phyloP scores from a whole-genome alignment of 2,888 invertebrate species.

The Athalia rosae region DNA sequence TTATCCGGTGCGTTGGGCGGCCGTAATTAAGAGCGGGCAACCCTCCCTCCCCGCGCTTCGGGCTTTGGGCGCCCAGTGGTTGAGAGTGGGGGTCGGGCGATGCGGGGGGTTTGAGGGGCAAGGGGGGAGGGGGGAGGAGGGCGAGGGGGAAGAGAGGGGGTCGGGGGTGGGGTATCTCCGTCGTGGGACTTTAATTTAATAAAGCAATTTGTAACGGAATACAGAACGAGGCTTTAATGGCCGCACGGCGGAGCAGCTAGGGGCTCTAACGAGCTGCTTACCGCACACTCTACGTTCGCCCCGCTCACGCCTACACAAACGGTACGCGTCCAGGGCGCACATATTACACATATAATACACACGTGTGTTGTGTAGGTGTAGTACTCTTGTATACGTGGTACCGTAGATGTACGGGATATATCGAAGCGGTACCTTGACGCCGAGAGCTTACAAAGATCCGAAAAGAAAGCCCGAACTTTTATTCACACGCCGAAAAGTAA shows the following conservation, averaged over 20 bases:
- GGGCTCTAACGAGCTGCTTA: slow-evolving; percentile 74
- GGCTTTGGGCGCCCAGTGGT: slow-evolving; percentile 18
- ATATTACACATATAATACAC: not conserved
- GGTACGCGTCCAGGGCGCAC: not conserved
- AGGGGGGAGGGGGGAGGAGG: not conserved
- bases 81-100: too few relatives aligned
- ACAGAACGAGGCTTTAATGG: slow-evolving; percentile 74
- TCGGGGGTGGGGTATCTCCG: slow-evolving; percentile 46
- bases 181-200: slow-evolving; percentile 73
- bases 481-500: too few relatives aligned
- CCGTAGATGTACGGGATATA: too few relatives aligned
- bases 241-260: slow-evolving; percentile 67
- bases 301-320: slow-evolving; percentile 6
- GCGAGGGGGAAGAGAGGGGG: not conserved
- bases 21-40: slow-evolving; percentile 44
- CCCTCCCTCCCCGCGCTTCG: slow-evolving; percentile 20
- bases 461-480: too few relatives aligned
- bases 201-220: slow-evolving; percentile 74
- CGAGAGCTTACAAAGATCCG: too few relatives aligned
- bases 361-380: too few relatives aligned
- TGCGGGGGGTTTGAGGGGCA: not conserved
- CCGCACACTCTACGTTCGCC: slow-evolving; percentile 66
- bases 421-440: too few relatives aligned
- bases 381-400: too few relatives aligned
- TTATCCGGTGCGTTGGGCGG: slow-evolving; percentile 39